phyloP scores from a whole-genome alignment of 2,113 vertebrate genomes.

The Ammodytes marinus region DNA sequence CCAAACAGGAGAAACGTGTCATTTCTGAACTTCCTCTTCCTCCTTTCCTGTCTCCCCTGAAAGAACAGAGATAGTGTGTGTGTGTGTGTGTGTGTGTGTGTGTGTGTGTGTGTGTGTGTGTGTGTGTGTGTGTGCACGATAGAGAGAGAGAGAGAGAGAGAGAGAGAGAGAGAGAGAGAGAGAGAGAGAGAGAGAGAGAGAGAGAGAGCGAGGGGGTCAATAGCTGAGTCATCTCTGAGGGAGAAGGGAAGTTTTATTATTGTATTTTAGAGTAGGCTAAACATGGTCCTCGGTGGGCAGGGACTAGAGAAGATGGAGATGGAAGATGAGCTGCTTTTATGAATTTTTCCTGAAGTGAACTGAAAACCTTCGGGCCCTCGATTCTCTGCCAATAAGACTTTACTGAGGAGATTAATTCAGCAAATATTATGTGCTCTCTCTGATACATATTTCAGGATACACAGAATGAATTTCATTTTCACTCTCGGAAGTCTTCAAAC shows the following conservation, averaged over 20 bases:
- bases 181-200: no score
- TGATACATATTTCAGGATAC: not conserved
- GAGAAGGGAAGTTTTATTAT: not conserved
- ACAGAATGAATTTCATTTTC: not conserved
- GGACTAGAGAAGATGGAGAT: not conserved
- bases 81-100: no score
- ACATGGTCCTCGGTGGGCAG: not conserved
- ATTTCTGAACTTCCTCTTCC: not conserved
- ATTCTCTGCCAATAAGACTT: not conserved
- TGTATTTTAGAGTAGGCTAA: not conserved
- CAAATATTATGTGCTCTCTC: not conserved
- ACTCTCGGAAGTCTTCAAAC: no score
- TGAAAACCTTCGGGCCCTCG: not conserved
- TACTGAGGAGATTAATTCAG: not conserved
- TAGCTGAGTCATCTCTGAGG: constrained; percentile 10
- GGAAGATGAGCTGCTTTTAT: not conserved
- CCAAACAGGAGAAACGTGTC: not conserved
- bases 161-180: no score
- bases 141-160: constrained; percentile 5
- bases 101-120: no score
- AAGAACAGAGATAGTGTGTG: not conserved
- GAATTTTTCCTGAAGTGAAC: not conserved
- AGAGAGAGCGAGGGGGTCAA: not conserved
- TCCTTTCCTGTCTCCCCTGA: not conserved
- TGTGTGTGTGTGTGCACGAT: not conserved